Percentiles rank a stretch among this genome's conserved stretches.
phyloP scores from a whole-genome alignment of 2,113 vertebrate species.

The Ivindomyrus marchei region DNA sequence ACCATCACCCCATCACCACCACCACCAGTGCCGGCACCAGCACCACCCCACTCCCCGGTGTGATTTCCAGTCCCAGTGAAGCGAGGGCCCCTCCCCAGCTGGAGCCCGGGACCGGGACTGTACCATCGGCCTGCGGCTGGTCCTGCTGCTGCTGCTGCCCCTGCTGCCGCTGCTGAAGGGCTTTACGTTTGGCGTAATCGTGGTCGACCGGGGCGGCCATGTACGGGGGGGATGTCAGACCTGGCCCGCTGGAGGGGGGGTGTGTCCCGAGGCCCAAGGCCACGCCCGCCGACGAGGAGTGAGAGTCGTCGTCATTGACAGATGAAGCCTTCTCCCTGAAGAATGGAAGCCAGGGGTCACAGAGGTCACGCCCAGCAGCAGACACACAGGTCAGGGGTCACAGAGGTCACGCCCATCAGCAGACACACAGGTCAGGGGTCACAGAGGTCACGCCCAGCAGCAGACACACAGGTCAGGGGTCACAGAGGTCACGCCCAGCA shows the following conservation, averaged over 20 bases:
- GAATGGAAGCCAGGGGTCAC: neutral
- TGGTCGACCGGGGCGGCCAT: conserved; percentile 98
- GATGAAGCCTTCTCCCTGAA: conserved; percentile 82
- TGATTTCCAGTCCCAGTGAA: conserved; percentile 33
- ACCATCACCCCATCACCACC: conserved; percentile 7
- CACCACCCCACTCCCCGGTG: conserved; percentile 46
- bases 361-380: neutral
- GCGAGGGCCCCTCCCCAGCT: conserved; percentile 57
- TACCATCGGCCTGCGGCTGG: conserved; percentile 95
- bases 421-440: neutral
- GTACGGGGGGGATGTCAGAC: conserved; percentile 97
- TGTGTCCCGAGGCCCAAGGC: conserved; percentile 65
- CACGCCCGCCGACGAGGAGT: conserved; percentile 63
- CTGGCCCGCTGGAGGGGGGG: conserved; percentile 81
- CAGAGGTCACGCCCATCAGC: neutral
- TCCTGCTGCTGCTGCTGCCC: conserved; percentile 61
- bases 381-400: neutral
- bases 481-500: neutral
- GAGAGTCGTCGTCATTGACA: conserved; percentile 84
- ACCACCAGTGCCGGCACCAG: conserved; percentile 15
- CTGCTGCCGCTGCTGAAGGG: conserved; percentile 69
- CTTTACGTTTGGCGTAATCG: conserved; percentile 99
- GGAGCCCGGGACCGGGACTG: conserved; percentile 88
- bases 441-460: neutral
- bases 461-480: neutral